Evolutionary conservation across 92 coral and sea anemone genomes (phyloP).

Genomic region (Palythoa caribaeorum): DNA sequence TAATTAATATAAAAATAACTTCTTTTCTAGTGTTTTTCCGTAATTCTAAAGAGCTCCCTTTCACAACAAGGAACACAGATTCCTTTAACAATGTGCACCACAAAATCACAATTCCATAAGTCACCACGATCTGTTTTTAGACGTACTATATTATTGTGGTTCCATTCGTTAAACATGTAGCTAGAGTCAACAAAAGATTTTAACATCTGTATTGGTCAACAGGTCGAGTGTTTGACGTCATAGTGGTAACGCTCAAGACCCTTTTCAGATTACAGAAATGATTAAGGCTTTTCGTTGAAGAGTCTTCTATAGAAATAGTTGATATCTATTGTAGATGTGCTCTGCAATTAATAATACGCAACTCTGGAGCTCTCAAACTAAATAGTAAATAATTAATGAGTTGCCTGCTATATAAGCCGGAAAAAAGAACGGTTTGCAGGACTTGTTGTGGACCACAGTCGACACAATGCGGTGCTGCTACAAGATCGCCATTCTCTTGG

Average conservation of each 20-base stretch:
- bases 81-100: neutral
- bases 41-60: neutral
- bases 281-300: neutral
- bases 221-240: neutral
- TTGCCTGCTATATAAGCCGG: neutral
- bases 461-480: neutral
- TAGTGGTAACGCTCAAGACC: neutral
- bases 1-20: neutral
- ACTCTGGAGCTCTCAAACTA: neutral
- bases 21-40: neutral
- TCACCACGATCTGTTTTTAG: neutral
- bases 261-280: neutral
- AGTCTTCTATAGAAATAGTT: neutral
- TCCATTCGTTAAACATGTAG: constrained; percentile 1
- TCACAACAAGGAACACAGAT: neutral
- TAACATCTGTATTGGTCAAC: neutral
- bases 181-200: neutral
- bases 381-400: neutral
- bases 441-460: neutral
- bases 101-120: neutral
- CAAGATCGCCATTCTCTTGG: neutral
- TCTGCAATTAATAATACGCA: neutral
- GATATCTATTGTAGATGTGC: neutral
- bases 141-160: neutral
- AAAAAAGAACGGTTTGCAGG: neutral